Percentiles rank a stretch among this genome's conserved stretches.
Evolutionary conservation across 2,888 invertebrate species (phyloP).

Genomic region (Metacarcinus magister): DNA sequence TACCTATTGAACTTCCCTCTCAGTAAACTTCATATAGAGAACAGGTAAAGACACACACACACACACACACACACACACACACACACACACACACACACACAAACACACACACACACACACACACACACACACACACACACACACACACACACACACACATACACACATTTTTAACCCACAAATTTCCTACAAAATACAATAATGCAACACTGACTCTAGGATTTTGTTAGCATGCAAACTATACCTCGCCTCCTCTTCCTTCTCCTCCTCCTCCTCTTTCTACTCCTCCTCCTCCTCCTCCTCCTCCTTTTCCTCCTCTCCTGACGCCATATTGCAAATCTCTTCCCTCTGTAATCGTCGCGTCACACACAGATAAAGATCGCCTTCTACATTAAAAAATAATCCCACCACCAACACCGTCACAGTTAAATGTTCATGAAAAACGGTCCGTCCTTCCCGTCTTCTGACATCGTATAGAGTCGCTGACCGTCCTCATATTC

Average conservation of each 20-base stretch:
- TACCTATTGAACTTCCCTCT: no score
- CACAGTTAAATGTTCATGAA: conserved; percentile 39
- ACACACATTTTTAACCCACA: background rate
- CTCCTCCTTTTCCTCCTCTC: background rate
- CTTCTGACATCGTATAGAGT: background rate
- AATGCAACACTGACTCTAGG: background rate
- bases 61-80: conserved; percentile 28
- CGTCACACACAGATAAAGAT: conserved; percentile 8
- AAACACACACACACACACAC: conserved; percentile 42
- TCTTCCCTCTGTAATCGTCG: conserved; percentile 12
- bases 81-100: conserved; percentile 47
- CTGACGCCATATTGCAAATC: background rate
- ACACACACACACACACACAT: conserved; percentile 47
- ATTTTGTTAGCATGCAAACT: background rate
- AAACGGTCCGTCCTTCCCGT: background rate
- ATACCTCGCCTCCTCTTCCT: background rate
- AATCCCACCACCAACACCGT: background rate
- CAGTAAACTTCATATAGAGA: no score
- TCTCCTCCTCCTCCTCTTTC: background rate
- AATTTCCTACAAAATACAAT: background rate
- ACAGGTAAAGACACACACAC: background rate
- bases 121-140: conserved; percentile 66
- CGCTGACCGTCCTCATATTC: conserved; percentile 22
- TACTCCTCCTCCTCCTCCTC: background rate
- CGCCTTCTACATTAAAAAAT: background rate